Base-by-base conservation (phyloP, 2,113 vertebrate genomes). In the Atherinomorus stipes region DNA sequence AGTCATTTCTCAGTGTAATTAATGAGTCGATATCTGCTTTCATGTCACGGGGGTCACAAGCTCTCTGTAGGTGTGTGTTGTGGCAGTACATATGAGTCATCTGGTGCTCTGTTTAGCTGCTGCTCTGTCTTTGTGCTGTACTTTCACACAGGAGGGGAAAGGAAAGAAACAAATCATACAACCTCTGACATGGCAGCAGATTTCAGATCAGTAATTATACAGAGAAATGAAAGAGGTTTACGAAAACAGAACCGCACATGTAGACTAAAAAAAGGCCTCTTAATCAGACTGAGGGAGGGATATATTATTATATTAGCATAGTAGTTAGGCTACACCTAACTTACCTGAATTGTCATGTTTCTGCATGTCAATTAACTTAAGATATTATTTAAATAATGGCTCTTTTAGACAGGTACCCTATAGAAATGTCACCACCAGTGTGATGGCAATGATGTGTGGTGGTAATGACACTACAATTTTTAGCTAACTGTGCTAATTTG, bases 1-100 rank as follows among this genome's bases (percentile, higher is more conserved):
- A 86, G 75, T 88, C 74, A 77, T 81, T 86, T 80, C 63, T 87
- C 62, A 0, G 66, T 64, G 76, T 91, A 86, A 88, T 89, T 91
- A 91, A 89, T 84, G 86, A 89, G 86, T 76, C 54, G 71, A 87
- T 91, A 89, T 88, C 88, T 86, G 76, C 85, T 67, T 79, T 69
- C 11, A 31, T 75, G 88, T 85, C 75, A 84, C 44, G 34, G 53
- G 77, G 89, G 89, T 86, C 77, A 72, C 28, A 52, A 58, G 81
- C 71, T 52, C 21, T 47, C 66, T 54, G 40, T 61, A 44, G n/a
- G 47, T 49, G 47, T 50, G 11, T 71, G 50, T 51, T 45, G 67
- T 15, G 25, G 56, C 40, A 1, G 63, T 62, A 26, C 45, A 16
- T 21, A 52, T 86, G 85, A 83, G 63, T 88, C 81, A 80, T 66